phyloP scores from a whole-genome alignment of 2,888 invertebrate species.

The Platycheirus albimanus region DNA sequence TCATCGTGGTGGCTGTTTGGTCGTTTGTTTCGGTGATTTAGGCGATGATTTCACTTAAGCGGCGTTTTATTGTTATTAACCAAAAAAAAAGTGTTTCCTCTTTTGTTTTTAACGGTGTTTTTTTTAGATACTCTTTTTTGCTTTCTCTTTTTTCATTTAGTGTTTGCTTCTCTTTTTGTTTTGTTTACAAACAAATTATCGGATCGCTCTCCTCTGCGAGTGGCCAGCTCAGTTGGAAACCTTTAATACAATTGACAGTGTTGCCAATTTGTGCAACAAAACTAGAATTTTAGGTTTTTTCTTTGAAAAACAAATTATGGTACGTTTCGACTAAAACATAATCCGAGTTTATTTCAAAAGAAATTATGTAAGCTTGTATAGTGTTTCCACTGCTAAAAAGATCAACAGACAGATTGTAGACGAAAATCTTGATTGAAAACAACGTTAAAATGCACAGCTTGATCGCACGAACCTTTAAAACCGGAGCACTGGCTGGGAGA shows the following conservation, averaged over 20 bases:
- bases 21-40: constrained; percentile 70
- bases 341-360: too few species aligned
- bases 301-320: too few species aligned
- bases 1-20: constrained; percentile 42
- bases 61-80: constrained; percentile 59
- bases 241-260: neutral
- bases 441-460: too few species aligned
- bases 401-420: too few species aligned
- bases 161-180: constrained; percentile 9
- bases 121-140: constrained; percentile 4
- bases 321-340: too few species aligned
- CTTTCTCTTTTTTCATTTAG: neutral
- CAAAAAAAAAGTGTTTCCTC: neutral
- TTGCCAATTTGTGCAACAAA: constrained; percentile 5
- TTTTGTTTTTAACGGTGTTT: constrained; percentile 11
- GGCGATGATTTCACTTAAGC: constrained; percentile 73
- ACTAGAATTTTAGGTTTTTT: too few species aligned
- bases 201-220: too few species aligned
- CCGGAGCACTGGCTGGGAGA: too few species aligned
- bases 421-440: too few species aligned
- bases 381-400: too few species aligned
- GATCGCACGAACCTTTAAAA: too few species aligned
- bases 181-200: constrained; percentile 11
- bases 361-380: too few species aligned
- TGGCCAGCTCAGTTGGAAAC: neutral